Conservation (phyloP, 92 coral and sea anemone species). For the Montipora capitata region DNA sequence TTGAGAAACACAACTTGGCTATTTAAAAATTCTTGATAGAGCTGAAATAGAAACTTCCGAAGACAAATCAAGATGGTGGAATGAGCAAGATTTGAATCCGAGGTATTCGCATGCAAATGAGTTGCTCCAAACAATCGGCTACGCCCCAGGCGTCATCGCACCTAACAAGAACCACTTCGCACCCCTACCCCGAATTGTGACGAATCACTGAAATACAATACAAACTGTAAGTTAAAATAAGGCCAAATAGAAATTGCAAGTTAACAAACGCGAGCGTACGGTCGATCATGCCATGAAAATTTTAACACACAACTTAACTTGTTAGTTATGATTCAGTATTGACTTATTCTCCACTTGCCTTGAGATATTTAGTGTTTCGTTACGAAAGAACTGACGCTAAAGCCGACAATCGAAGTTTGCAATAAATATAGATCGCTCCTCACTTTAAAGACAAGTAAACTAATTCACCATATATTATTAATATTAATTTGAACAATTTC, state of each 20-base stretch:
- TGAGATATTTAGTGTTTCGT: constrained; percentile 28
- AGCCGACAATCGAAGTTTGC: constrained; percentile 24
- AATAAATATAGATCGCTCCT: constrained; percentile 21
- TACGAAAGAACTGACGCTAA: constrained; percentile 50
- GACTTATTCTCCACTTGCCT: not conserved
- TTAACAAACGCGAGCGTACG: not conserved
- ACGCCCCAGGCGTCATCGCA: too few species aligned
- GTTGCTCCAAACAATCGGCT: too few species aligned
- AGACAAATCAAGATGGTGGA: too few species aligned
- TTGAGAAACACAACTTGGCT: too few species aligned
- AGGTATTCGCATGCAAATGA: too few species aligned
- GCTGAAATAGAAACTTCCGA: too few species aligned
- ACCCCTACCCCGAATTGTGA: too few species aligned
- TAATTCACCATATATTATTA: constrained; percentile 7
- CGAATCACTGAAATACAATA: not conserved
- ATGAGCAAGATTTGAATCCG: too few species aligned
- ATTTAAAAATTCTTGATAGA: too few species aligned
- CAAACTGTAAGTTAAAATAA: not conserved
- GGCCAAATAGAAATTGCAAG: not conserved
- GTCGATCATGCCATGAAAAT: not conserved
- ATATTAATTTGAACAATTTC: constrained; percentile 14
- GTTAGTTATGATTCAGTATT: not conserved
- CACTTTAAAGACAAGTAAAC: constrained; percentile 40
- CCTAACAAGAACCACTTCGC: too few species aligned
- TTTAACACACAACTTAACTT: not conserved